Percentiles rank a stretch among this genome's conserved stretches.
Conservation (phyloP, 2,113 vertebrate genomes). For the Epinephelus fuscoguttatus region DNA sequence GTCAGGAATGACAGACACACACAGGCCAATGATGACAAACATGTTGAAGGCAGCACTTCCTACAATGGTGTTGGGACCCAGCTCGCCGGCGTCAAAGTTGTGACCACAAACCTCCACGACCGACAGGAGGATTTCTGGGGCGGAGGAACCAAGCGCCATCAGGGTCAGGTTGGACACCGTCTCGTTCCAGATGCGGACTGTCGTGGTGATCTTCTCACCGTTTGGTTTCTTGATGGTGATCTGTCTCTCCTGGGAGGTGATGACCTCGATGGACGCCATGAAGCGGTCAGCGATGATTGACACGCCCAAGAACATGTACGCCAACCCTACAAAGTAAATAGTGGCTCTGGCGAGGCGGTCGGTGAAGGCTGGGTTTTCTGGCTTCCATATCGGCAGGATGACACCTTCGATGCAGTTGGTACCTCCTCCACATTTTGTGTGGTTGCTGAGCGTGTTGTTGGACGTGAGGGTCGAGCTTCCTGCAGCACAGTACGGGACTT, state of each 20-base stretch:
- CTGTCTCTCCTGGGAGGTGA: constrained; percentile 95
- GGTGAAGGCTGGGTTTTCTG: constrained; percentile 88
- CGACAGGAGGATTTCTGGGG: constrained; percentile 95
- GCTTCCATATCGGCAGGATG: constrained; percentile 93
- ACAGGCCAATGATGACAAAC: constrained; percentile 98
- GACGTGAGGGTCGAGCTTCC: constrained; percentile 48
- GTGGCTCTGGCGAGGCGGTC: constrained; percentile 95
- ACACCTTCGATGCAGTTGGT: constrained; percentile 91
- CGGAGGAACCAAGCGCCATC: constrained; percentile 97
- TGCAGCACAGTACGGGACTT: constrained; percentile 60
- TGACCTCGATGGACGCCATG: constrained; percentile 99
- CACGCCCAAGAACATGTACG: constrained; percentile 98
- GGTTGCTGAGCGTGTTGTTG: constrained; percentile 65
- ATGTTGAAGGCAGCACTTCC: constrained; percentile 99
- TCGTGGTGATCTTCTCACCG: constrained; percentile 93
- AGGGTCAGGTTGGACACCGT: constrained; percentile 97
- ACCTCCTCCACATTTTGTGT: constrained; percentile 83
- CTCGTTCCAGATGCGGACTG: constrained; percentile 97
- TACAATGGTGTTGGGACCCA: constrained; percentile 98
- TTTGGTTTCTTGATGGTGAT: constrained; percentile 96
- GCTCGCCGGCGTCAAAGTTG: constrained; percentile 90
- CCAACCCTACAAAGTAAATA: constrained; percentile 94
- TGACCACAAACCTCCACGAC: constrained; percentile 98
- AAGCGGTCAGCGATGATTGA: constrained; percentile 98
- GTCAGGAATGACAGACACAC: constrained; percentile 95